These are phyloP conservation scores for Eurosta solidaginis DNA, from an alignment of 1,140 invertebrate genomes.

Conservation along the genomic window DNA sequence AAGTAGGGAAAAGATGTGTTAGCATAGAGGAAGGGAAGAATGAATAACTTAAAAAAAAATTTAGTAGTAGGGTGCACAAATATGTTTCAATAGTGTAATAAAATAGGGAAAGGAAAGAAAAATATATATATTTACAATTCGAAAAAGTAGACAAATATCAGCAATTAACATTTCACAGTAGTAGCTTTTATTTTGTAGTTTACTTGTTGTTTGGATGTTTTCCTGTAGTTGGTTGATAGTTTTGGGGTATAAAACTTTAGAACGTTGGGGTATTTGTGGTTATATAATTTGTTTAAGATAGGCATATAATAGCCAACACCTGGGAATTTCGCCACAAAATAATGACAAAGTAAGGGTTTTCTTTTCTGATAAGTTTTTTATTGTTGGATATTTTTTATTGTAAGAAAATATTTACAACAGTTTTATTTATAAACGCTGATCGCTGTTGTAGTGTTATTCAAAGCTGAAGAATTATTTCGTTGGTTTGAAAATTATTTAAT, in stretches of 20 bases:
- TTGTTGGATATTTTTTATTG: background rate
- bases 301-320: background rate
- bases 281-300: background rate
- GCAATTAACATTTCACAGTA: slow-evolving; percentile 7
- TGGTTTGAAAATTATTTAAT: too few relatives aligned
- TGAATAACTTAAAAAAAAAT: background rate
- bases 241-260: background rate
- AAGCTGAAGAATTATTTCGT: too few relatives aligned
- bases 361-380: background rate
- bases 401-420: slow-evolving; percentile 33
- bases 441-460: too few relatives aligned
- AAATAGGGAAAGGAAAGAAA: background rate
- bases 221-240: background rate
- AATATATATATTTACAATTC: slow-evolving; percentile 25
- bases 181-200: background rate
- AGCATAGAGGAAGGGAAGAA: background rate
- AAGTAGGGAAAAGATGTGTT: background rate
- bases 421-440: background rate
- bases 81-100: background rate
- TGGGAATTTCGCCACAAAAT: background rate
- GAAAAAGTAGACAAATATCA: background rate
- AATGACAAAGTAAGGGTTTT: background rate
- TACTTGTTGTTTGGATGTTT: background rate
- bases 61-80: background rate
- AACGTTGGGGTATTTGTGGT: background rate